These are phyloP conservation scores for Phenacoccus solenopsis DNA, from an alignment of 1,140 invertebrate species.

Conservation along the genomic window DNA sequence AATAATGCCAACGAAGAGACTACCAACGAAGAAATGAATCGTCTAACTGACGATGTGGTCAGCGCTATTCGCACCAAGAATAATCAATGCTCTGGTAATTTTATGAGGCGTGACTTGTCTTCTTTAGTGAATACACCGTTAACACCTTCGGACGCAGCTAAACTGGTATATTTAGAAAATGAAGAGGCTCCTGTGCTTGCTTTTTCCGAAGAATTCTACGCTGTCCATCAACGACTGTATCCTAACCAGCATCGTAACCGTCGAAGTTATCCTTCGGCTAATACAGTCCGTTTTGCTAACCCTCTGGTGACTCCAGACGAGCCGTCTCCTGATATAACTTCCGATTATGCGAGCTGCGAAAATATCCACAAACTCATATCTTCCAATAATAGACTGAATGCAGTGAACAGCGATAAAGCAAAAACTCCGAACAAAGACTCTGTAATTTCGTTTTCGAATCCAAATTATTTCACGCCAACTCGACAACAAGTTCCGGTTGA, in stretches of 20 bases:
- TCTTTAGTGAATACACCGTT: constrained; percentile 35
- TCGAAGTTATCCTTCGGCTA: constrained; percentile 36
- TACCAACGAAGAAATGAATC: constrained; percentile 39
- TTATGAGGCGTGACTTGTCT: constrained; percentile 51
- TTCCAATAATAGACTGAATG: background rate
- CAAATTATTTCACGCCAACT: background rate
- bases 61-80: background rate
- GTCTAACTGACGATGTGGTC: constrained; percentile 29
- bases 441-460: background rate
- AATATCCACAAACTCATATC: constrained; percentile 38
- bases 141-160: constrained; percentile 52
- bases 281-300: constrained; percentile 43
- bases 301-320: constrained; percentile 43
- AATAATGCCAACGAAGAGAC: constrained; percentile 35
- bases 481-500: background rate
- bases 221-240: constrained; percentile 29
- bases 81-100: constrained; percentile 9
- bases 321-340: constrained; percentile 47
- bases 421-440: background rate
- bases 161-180: constrained; percentile 55
- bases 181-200: constrained; percentile 33
- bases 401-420: background rate
- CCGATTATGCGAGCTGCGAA: constrained; percentile 63
- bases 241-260: constrained; percentile 27
- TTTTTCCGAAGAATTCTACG: constrained; percentile 26